These are phyloP conservation scores for Heteropelma amictum DNA, from an alignment of 2,888 invertebrate genomes.

Conservation along the genomic window DNA sequence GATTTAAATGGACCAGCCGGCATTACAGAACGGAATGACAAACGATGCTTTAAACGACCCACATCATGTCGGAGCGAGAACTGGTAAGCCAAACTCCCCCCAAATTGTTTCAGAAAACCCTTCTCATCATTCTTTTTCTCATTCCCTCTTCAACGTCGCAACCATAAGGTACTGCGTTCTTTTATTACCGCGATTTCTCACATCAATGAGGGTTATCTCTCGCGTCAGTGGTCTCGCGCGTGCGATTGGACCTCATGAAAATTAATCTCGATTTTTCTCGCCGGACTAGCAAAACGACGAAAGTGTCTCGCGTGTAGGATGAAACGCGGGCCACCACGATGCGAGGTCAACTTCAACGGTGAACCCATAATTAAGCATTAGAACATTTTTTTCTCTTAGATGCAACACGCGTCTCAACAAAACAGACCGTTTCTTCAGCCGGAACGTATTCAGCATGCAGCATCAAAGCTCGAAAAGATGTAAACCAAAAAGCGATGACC, in stretches of 20 bases:
- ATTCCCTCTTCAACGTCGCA: slow-evolving; percentile 8
- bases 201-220: slow-evolving; percentile 55
- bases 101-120: slow-evolving; percentile 39
- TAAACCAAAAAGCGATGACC: too few species aligned
- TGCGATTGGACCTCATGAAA: slow-evolving; percentile 52
- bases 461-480: too few species aligned
- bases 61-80: slow-evolving; percentile 42
- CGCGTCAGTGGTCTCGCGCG: slow-evolving; percentile 41
- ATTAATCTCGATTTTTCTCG: slow-evolving; percentile 56
- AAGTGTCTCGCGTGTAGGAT: slow-evolving; percentile 33
- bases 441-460: neutral
- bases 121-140: slow-evolving; percentile 9
- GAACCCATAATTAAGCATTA: slow-evolving; percentile 26
- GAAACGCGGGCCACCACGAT: slow-evolving; percentile 43
- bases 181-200: slow-evolving; percentile 56
- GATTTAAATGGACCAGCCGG: slow-evolving; percentile 7
- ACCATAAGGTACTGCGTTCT: slow-evolving; percentile 21
- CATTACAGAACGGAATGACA: slow-evolving; percentile 33
- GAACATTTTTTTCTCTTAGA: slow-evolving; percentile 9
- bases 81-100: slow-evolving; percentile 25
- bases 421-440: slow-evolving; percentile 5
- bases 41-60: slow-evolving; percentile 46
- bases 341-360: slow-evolving; percentile 42
- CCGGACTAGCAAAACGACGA: slow-evolving; percentile 16
- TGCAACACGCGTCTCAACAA: slow-evolving; percentile 12